Base-by-base conservation (phyloP, 2,888 invertebrate genomes). In the Morpho helenor region DNA sequence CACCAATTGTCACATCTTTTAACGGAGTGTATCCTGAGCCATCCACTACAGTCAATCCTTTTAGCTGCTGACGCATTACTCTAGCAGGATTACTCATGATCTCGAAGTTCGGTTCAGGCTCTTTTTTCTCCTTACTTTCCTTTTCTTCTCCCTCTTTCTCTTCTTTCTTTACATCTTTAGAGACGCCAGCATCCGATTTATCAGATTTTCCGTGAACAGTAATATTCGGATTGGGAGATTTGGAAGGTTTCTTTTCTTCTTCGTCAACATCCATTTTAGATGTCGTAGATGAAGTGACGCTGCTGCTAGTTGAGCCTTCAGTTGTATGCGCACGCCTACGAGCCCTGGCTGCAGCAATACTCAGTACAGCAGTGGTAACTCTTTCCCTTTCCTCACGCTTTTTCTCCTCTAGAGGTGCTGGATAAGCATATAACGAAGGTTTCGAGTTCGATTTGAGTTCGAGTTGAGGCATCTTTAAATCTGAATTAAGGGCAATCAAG, bases 341-440 rank as follows among this genome's bases (percentile, higher is more conserved):
- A 62, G 96, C 97, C 64, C 98, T 95, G 0, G 98, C 98, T 0
- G 99, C 99, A 0, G 91, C 91, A 74, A 99, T 99, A 75, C 98
- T 98, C 51, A 99, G 92, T 2, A 99, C 97, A 1, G 99, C 99
- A 6, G 99, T 99, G 60, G 98, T 98, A 3, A 99, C 98, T 76
- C 99, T 97, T 82, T 99, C 99, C 43, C 97, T 94, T 80, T 98
- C 98, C 78, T 99, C 98, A 45, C 98, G 97, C 89, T 99, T 99
- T 91, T 99, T 99, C 81, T 99, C 99, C 87, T 99, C 99, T 57
- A 99, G 87, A 0, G 98, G 95, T 7, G 99, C 97, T 0, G 99
- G 99, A 77, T 99, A 99, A 0, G 99, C 99, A 79, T 97, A 99
- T 23, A 96, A 91, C 2, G 98, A 98, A 7, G 99, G 99, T 75